A percentile compares a stretch with the other conserved stretches of the same genome.
phyloP scores from a whole-genome alignment of 2,797 vertebrate genomes.

The Argyrosomus regius region DNA sequence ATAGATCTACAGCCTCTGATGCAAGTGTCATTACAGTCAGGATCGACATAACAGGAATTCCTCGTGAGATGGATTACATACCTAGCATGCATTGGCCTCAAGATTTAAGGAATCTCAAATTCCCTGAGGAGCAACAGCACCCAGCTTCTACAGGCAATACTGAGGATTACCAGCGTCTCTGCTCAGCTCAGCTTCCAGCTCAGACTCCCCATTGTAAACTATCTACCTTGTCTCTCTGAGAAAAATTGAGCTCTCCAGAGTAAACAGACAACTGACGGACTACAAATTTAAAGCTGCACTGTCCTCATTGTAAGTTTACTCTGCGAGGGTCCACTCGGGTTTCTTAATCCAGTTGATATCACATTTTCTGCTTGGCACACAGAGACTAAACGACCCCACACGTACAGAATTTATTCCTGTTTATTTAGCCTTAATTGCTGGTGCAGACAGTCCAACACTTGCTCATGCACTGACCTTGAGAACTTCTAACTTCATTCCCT shows the following conservation, averaged over 20 bases:
- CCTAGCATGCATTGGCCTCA: slow-evolving; percentile 23
- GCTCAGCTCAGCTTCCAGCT: slow-evolving; percentile 39
- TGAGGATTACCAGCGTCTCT: slow-evolving; percentile 45
- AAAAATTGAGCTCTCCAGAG: slow-evolving; percentile 38
- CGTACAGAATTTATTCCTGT: not conserved
- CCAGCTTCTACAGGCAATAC: slow-evolving; percentile 11
- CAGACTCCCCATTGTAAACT: slow-evolving; percentile 17
- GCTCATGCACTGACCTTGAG: slow-evolving; percentile 40
- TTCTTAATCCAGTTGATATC: slow-evolving; percentile 19
- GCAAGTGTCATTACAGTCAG: slow-evolving; percentile 33
- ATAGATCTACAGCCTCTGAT: slow-evolving; percentile 29
- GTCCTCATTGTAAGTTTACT: slow-evolving; percentile 2
- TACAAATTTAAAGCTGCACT: slow-evolving; percentile 1
- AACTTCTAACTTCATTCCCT: slow-evolving; percentile 3
- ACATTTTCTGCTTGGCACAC: slow-evolving; percentile 1
- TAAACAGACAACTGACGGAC: slow-evolving; percentile 31
- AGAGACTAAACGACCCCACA: slow-evolving; percentile 1
- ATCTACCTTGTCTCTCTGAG: slow-evolving; percentile 17
- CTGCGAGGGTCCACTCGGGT: not conserved
- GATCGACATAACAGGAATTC: slow-evolving; percentile 17
- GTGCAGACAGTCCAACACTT: not conserved
- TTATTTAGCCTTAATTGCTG: slow-evolving; percentile 46
- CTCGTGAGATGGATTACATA: slow-evolving; percentile 45
- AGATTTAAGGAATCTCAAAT: slow-evolving; percentile 34
- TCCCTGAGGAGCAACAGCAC: slow-evolving; percentile 23